Conservation (phyloP, 2,888 invertebrate genomes). For the Eristalis pertinax region DNA sequence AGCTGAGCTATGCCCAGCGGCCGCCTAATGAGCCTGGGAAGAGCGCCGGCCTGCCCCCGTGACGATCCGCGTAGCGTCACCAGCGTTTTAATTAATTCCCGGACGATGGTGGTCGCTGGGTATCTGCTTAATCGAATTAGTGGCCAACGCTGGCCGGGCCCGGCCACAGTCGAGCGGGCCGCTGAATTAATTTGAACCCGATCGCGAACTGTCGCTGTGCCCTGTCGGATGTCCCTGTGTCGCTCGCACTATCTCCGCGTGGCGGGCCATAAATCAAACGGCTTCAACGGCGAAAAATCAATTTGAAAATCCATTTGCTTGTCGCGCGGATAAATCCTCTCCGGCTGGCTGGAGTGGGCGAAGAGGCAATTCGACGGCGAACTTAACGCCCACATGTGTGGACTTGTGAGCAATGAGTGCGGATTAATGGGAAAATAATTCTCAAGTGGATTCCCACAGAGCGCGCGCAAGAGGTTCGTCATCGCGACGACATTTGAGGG, state of each 20-base stretch:
- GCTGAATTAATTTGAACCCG: conserved; percentile 32
- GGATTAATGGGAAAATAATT: conserved; percentile 35
- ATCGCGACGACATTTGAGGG: neutral
- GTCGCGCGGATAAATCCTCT: conserved; percentile 25
- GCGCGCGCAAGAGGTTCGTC: neutral
- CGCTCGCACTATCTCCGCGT: neutral
- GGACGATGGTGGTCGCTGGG: conserved; percentile 30
- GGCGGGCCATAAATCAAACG: conserved; percentile 36
- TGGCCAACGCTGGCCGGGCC: conserved; percentile 2
- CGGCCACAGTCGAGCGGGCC: neutral
- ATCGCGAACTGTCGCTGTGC: neutral
- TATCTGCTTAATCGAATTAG: conserved; percentile 57
- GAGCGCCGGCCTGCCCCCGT: neutral
- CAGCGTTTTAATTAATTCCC: conserved; percentile 53
- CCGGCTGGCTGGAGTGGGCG: conserved; percentile 13
- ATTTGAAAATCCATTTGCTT: conserved; percentile 48
- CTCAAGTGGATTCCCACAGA: conserved; percentile 17
- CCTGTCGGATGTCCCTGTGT: conserved; percentile 17
- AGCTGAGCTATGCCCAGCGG: conserved; percentile 2
- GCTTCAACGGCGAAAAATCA: conserved; percentile 37
- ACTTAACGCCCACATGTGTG: conserved; percentile 36
- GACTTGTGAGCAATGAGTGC: neutral
- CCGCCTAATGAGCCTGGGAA: conserved; percentile 43
- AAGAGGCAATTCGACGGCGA: no score
- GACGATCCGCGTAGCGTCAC: conserved; percentile 23